Base-by-base conservation (phyloP, 53 echinoderm and acorn worm genomes). In the Arbacia lixula region DNA sequence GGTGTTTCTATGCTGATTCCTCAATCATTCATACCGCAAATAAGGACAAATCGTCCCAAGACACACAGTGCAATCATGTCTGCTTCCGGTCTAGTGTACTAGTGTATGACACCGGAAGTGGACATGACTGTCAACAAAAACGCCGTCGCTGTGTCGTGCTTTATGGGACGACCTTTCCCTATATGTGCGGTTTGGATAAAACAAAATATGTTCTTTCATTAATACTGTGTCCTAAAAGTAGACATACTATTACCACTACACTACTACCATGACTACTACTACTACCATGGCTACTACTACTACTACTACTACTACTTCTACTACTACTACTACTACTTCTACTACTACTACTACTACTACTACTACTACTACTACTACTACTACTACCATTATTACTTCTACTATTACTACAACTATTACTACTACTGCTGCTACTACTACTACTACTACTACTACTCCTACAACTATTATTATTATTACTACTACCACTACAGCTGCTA, bases 301-400 rank as follows among this genome's bases (percentile, higher is more conserved):
- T 60, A 60, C 60, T 60, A 60, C 60, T 60, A 60, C 60, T 60
- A 60, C 60, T 60, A 60, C 60, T 60, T 20, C 60, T 60, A 60
- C 60, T 60, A 60, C 60, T 60, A 60, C 60, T 60, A 60, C 60
- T 60, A 60, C 60, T 60, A 60, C 2, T 60, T 17, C 2, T 60
- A 60, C 60, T 60, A 60, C 60, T 60, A 60, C 60, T 60, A 60
- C 60, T 60, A 20, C 25, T 60, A 60, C 60, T 1, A 60, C 60
- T 60, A 1, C 60, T 60, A 60, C 60, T 1, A 60, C 1, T 60
- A 60, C 60, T 60, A 60, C 60, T 60, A 60, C 60, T 60, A 60
- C 60, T 60, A 60, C 60, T 60, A 60, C 60, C 20, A 60, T 22
- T 60, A 60, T 22, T 60, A 60, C 2, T 60, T 17, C 60, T 60